Evolutionary conservation across 30 jellyfish, hydroid and myxozoan genomes (phyloP).

Genomic region (Aurelia aurita complex sp. Pacific): DNA sequence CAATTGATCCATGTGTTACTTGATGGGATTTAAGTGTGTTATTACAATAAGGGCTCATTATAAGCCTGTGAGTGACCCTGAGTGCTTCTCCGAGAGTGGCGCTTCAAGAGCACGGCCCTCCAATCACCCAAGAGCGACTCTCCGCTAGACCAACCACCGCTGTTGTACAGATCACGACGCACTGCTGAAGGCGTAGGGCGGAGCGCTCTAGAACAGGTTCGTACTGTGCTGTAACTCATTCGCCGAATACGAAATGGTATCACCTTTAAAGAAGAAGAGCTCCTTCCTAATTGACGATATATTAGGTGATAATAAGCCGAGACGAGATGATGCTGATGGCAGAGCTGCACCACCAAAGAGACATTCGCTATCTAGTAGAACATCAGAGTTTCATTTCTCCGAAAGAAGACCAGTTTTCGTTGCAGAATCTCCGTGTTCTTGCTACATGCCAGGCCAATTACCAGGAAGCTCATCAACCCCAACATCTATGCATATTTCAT

Average conservation of each 20-base stretch:
- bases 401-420: constrained; percentile 3
- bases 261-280: constrained; percentile 12
- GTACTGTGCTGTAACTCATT: too few species aligned
- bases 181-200: too few species aligned
- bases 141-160: too few species aligned
- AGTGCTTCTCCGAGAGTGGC: constrained; percentile 63
- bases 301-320: constrained; percentile 11
- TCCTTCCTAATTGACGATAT: constrained; percentile 62
- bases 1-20: constrained; percentile 71
- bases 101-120: constrained; percentile 8
- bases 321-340: background rate
- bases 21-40: constrained; percentile 71
- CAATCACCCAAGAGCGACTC: too few species aligned
- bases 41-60: constrained; percentile 72
- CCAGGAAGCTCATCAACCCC: constrained; percentile 23
- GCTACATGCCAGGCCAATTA: constrained; percentile 34
- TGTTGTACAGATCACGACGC: too few species aligned
- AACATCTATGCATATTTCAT: constrained; percentile 18
- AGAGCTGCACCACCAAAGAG: background rate
- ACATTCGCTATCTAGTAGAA: background rate
- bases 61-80: constrained; percentile 75
- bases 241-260: background rate
- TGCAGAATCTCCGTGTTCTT: constrained; percentile 31
- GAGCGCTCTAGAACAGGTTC: too few species aligned
- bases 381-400: background rate